These are phyloP conservation scores for Drosophila sordidapex DNA, from an alignment of 2,888 invertebrate species.

Conservation along the genomic window DNA sequence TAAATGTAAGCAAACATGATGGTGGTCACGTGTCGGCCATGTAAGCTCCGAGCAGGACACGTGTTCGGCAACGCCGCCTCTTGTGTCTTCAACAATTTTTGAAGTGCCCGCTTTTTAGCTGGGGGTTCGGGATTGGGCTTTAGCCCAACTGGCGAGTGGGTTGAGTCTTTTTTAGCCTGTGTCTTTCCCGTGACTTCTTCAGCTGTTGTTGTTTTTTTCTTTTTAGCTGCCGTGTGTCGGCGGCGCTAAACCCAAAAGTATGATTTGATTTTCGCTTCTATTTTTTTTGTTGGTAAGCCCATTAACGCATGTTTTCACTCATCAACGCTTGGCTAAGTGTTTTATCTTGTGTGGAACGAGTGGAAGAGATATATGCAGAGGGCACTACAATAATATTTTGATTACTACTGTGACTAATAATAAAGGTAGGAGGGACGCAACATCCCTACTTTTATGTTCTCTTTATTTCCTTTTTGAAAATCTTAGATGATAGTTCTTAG, in stretches of 20 bases:
- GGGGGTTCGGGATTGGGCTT: conserved; percentile 33
- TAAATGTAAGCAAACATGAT: conserved; percentile 85
- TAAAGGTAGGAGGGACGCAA: not conserved
- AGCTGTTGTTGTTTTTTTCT: conserved; percentile 28
- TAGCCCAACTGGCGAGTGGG: conserved; percentile 24
- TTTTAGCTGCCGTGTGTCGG: conserved; percentile 50
- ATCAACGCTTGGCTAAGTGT: conserved; percentile 76
- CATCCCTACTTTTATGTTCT: not conserved
- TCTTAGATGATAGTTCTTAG: not conserved
- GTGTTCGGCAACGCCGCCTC: conserved; percentile 76
- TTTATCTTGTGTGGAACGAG: conserved; percentile 22
- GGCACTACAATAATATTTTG: conserved; percentile 32
- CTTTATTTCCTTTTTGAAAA: not conserved
- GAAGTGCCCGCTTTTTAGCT: conserved; percentile 54
- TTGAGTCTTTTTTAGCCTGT: conserved; percentile 31
- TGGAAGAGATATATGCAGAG: not conserved
- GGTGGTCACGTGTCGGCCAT: conserved; percentile 84
- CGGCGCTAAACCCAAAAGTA: conserved; percentile 71
- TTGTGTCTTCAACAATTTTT: conserved; percentile 69
- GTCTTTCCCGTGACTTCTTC: conserved; percentile 56
- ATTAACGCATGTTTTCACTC: conserved; percentile 77
- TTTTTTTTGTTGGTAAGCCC: conserved; percentile 58
- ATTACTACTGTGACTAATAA: conserved; percentile 19
- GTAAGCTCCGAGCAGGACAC: conserved; percentile 81
- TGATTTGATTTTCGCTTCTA: conserved; percentile 74